A percentile compares a stretch with the other conserved stretches of the same genome.
Conservation (phyloP, 2,888 invertebrate species). For the Habroteleia sp. region DNA sequence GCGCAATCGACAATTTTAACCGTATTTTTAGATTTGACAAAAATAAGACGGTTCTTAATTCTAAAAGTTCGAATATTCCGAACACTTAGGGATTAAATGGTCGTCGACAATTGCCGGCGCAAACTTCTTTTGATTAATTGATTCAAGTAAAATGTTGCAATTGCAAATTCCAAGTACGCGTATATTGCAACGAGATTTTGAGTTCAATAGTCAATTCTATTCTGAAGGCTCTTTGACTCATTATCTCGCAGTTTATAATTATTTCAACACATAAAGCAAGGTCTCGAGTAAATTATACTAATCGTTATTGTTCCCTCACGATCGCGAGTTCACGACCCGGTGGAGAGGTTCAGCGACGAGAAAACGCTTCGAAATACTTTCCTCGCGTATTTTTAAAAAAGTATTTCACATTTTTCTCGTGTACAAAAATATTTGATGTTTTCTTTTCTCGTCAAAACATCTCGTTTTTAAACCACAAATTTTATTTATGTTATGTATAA, state of each 20-base stretch:
- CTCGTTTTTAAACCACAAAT: too few relatives aligned
- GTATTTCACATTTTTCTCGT: neutral
- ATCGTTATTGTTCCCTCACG: slow-evolving; percentile 53
- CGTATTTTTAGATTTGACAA: neutral
- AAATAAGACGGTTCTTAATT: neutral
- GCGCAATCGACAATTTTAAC: neutral
- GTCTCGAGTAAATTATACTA: slow-evolving; percentile 64
- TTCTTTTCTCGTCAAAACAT: too few relatives aligned
- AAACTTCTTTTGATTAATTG: too few relatives aligned
- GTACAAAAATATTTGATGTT: too few relatives aligned
- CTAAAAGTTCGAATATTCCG: too few relatives aligned
- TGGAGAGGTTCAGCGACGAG: slow-evolving; percentile 12
- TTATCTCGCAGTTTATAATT: slow-evolving; percentile 64
- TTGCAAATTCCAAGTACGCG: slow-evolving; percentile 9
- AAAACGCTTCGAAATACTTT: slow-evolving; percentile 21
- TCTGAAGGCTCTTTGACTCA: slow-evolving; percentile 65
- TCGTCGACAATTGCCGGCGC: too few relatives aligned
- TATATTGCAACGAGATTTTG: slow-evolving; percentile 17
- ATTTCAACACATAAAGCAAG: slow-evolving; percentile 61
- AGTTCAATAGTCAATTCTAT: slow-evolving; percentile 28
- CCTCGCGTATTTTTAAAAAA: slow-evolving; percentile 5
- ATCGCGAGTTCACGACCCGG: slow-evolving; percentile 49
- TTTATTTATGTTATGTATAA: too few relatives aligned
- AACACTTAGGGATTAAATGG: too few relatives aligned
- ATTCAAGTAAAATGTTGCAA: neutral